phyloP scores from a whole-genome alignment of 2,797 vertebrate genomes.

The Lepus oiostolus region DNA sequence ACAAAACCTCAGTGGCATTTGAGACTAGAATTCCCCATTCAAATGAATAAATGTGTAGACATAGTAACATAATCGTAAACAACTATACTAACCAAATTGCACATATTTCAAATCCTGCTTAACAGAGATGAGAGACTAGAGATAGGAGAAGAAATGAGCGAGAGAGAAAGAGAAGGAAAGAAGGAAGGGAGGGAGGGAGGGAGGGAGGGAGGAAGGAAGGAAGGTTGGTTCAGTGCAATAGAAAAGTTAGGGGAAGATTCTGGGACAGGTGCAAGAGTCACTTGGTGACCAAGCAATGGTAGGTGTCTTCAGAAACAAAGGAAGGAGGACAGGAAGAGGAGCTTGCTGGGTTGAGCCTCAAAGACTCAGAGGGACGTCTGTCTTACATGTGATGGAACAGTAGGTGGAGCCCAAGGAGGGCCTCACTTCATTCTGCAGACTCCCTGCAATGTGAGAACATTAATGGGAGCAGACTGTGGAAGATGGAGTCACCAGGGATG shows the following conservation, averaged over 20 bases:
- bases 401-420: background rate
- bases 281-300: background rate
- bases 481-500: background rate
- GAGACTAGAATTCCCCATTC: constrained; percentile 12
- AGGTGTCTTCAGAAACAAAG: background rate
- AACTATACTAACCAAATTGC: background rate
- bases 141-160: background rate
- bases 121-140: background rate
- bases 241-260: background rate
- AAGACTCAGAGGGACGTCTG: background rate
- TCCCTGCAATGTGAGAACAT: background rate
- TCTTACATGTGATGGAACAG: background rate
- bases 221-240: background rate
- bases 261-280: background rate
- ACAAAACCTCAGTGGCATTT: background rate
- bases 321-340: background rate
- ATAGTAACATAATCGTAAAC: background rate
- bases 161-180: too few relatives aligned
- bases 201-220: background rate
- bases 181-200: background rate
- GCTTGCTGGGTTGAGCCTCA: background rate
- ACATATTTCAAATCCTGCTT: constrained; percentile 22
- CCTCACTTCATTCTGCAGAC: background rate
- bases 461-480: background rate
- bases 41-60: background rate